Evolutionary conservation across 2,888 invertebrate genomes (phyloP).

Genomic region (Oeneis ivallda): DNA sequence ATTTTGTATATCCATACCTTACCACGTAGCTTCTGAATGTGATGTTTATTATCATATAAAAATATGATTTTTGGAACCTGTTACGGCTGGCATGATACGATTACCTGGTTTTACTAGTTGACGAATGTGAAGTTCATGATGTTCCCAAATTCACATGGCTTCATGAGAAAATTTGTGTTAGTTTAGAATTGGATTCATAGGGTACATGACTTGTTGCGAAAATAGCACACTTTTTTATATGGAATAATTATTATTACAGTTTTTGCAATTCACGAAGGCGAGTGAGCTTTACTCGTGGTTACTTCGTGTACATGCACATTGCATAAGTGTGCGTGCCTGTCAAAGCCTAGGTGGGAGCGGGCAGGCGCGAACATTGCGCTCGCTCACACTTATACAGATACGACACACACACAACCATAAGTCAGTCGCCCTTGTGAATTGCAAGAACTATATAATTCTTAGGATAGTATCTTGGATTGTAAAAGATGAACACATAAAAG

Average conservation of each 20-base stretch:
- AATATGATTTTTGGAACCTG: neutral
- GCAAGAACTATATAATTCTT: neutral
- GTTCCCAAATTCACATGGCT: neutral
- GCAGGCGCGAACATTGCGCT: no score
- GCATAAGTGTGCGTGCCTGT: no score
- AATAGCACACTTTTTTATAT: neutral
- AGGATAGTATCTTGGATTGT: neutral
- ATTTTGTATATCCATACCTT: no score
- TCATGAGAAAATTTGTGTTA: conserved; percentile 9
- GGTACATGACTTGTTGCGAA: conserved; percentile 11
- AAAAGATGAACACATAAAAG: neutral
- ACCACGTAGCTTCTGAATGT: no score
- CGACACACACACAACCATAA: no score
- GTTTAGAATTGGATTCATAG: conserved; percentile 12
- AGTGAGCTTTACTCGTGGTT: no score
- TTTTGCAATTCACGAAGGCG: no score
- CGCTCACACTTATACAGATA: no score
- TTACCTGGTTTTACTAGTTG: neutral
- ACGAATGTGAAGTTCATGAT: neutral
- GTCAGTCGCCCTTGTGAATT: no score
- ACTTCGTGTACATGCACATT: no score
- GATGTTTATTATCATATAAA: no score
- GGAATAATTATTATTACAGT: neutral
- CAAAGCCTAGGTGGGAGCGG: no score
- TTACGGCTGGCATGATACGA: neutral